These are phyloP conservation scores for Meda fulgida DNA, from an alignment of 2,797 vertebrate genomes.

Conservation along the genomic window DNA sequence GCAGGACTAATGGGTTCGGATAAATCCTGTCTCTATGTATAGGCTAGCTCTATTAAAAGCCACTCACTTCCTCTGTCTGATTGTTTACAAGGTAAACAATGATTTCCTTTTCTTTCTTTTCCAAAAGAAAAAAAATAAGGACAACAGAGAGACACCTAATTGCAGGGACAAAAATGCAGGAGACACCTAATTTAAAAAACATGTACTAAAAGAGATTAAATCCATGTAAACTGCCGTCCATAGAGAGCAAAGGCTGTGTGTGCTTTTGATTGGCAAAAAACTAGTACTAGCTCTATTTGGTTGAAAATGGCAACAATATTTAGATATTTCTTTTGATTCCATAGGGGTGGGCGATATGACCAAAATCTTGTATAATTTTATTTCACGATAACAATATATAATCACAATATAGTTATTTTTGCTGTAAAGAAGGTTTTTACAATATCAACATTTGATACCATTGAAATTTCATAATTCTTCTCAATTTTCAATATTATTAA, in stretches of 20 bases:
- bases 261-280: background rate
- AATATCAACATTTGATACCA: too few relatives aligned
- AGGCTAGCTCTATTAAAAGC: constrained; percentile 44
- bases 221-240: background rate
- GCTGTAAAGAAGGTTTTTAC: too few relatives aligned
- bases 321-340: too few relatives aligned
- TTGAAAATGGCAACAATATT: background rate
- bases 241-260: background rate
- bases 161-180: background rate
- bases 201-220: constrained; percentile 6
- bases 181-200: constrained; percentile 27
- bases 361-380: too few relatives aligned
- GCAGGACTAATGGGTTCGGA: constrained; percentile 4
- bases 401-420: too few relatives aligned
- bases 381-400: too few relatives aligned
- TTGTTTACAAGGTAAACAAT: constrained; percentile 56
- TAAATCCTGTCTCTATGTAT: constrained; percentile 20
- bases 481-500: too few relatives aligned
- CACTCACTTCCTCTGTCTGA: constrained; percentile 48
- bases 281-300: background rate
- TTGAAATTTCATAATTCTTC: too few relatives aligned
- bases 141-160: constrained; percentile 5
- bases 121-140: constrained; percentile 8
- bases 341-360: too few relatives aligned
- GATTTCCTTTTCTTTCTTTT: constrained; percentile 45